A percentile compares a stretch with the other conserved stretches of the same genome.
Conservation (phyloP, 1,140 invertebrate genomes). For the Panagrolaimus sp. region DNA sequence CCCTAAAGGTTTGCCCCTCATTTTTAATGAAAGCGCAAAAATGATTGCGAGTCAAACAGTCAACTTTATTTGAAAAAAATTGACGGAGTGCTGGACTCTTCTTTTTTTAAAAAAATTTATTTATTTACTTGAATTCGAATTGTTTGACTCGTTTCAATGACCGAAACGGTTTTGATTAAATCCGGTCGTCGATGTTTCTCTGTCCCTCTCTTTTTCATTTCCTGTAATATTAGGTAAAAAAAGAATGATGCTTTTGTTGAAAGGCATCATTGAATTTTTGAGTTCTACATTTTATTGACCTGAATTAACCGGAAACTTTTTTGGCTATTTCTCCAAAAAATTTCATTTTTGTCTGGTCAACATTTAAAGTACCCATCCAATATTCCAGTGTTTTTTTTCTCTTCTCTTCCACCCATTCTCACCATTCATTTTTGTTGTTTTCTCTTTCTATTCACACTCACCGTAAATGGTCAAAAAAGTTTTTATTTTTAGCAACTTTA, state of each 20-base stretch:
- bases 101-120: no score
- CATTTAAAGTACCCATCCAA: background rate
- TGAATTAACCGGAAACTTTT: conserved; percentile 7
- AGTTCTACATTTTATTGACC: background rate
- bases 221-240: background rate
- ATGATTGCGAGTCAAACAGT: background rate
- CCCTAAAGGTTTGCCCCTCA: background rate
- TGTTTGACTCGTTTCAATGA: conserved; percentile 14
- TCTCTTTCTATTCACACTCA: no score
- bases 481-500: no score
- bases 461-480: no score
- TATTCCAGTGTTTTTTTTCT: no score
- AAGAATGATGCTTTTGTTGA: background rate
- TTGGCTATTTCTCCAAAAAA: background rate
- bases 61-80: background rate
- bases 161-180: conserved; percentile 6
- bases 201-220: background rate
- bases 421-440: no score
- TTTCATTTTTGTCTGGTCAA: background rate
- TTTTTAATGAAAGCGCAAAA: background rate
- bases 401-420: no score
- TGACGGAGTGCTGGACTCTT: background rate
- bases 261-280: background rate
- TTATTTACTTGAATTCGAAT: background rate
- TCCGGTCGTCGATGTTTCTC: conserved; percentile 1